Evolutionary conservation across 2,888 invertebrate genomes (phyloP), one percentile per base, ranked within the genome.

Genomic region (Agrochola lota): DNA sequence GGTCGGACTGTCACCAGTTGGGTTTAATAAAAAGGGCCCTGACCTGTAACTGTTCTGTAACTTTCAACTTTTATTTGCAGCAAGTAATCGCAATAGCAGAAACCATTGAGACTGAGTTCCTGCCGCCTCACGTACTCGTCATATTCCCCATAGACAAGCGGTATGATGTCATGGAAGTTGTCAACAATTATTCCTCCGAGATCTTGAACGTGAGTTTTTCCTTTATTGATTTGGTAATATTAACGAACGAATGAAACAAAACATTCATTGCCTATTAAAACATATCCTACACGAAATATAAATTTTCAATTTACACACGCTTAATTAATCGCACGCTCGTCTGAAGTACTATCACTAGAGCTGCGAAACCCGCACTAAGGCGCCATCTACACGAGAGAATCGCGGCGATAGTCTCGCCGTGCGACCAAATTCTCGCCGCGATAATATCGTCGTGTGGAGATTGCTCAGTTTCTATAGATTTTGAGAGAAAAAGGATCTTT

Each of bases 61-160:
- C 8, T 8, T 68, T 23, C n/a, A 8, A 3, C 6, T 52, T 77
- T 30, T 17, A 57, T 30, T 85, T 76, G 0, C 86, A 96, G 95
- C 83, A 93, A 11, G 92, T 95, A 2, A 68, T 64, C 17, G 84
- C 88, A 1, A 35, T 91, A 2, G 86, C 92, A 2, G 23, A 66
- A 0, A 49, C 66, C 11, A 93, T 96, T 12, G 96, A 96, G 87
- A 91, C 95, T 0, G 96, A 96, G 80, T 81, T 87, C 77, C 89
- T 96, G 0, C 96, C 96, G 0, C 95, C 96, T 0, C 96, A 96
- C 83, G 91, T 95, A 17, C 92, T 96, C 49, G 94, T 96, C 23
- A 94, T 96, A 90, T 96, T 96, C 91, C 66, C 74, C 40, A 86
- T 94, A 11, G 96, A 96, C 69, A 96, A 95, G 84, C 91, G 96